Evolutionary conservation across 2,797 vertebrate species (phyloP).

Genomic region (Galagoides demidoff): DNA sequence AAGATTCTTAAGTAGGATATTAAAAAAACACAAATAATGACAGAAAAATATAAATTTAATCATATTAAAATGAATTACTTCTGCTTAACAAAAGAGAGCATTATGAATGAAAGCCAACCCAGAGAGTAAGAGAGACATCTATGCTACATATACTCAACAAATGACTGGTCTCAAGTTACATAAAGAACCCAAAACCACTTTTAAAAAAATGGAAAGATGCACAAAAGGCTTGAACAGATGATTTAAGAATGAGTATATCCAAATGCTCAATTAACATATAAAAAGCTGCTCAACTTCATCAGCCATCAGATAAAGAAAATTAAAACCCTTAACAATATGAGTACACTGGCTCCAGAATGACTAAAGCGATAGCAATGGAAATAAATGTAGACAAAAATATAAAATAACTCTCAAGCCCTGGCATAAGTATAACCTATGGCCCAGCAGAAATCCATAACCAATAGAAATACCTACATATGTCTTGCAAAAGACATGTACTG

Average conservation of each 20-base stretch:
- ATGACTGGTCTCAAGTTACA: not conserved
- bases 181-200: not conserved
- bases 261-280: slow-evolving; percentile 15
- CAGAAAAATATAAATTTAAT: not conserved
- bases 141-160: not conserved
- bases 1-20: not conserved
- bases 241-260: not conserved
- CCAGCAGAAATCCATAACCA: not conserved
- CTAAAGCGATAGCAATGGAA: not conserved
- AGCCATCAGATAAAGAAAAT: not conserved
- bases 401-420: not conserved
- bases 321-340: not conserved
- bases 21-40: not conserved
- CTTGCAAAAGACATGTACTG: not conserved
- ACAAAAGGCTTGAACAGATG: not conserved
- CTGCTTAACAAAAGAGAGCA: not conserved
- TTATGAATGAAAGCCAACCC: not conserved
- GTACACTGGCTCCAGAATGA: not conserved
- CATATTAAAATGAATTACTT: slow-evolving; percentile 15
- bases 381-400: not conserved
- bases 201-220: not conserved
- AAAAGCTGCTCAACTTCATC: not conserved
- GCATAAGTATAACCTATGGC: not conserved
- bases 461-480: not conserved
- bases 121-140: not conserved